phyloP scores from a whole-genome alignment of 2,797 vertebrate species.

The Eremophila alpestris region DNA sequence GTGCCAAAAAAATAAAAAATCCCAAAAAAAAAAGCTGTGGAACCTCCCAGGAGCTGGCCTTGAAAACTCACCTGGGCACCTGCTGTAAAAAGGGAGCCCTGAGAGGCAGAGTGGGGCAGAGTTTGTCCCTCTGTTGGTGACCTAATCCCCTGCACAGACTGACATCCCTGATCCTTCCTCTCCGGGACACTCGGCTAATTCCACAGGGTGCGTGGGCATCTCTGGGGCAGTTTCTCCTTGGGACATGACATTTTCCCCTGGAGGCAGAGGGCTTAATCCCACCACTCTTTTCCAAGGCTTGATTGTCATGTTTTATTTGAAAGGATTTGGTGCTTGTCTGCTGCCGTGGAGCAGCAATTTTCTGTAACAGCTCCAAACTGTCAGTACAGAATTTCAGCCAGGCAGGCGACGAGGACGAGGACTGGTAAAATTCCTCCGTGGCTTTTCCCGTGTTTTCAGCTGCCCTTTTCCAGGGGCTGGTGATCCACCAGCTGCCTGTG shows the following conservation, averaged over 20 bases:
- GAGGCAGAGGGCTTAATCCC: neutral
- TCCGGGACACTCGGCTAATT: neutral
- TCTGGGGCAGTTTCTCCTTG: conserved; percentile 36
- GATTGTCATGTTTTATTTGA: neutral
- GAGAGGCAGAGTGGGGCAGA: neutral
- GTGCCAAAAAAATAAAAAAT: neutral
- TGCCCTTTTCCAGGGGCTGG: neutral
- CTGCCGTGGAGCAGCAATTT: neutral
- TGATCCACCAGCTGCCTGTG: fast-evolving
- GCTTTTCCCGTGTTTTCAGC: neutral
- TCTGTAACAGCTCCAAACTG: conserved; percentile 30
- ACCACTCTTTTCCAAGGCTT: neutral
- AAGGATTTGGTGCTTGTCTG: neutral
- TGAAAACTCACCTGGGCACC: neutral
- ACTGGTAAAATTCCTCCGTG: neutral
- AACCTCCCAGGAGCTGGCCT: neutral
- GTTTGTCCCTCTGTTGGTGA: neutral
- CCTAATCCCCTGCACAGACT: conserved; percentile 40
- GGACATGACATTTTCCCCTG: neutral
- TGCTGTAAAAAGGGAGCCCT: neutral
- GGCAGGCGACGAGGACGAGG: neutral
- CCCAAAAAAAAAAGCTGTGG: neutral
- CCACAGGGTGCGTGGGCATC: conserved; percentile 11
- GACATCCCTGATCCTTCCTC: conserved; percentile 30
- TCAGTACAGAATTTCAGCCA: neutral